A percentile compares a stretch with the other conserved stretches of the same genome.
Evolutionary conservation across 2,888 invertebrate species (phyloP).

Genomic region (Lottia scabra): DNA sequence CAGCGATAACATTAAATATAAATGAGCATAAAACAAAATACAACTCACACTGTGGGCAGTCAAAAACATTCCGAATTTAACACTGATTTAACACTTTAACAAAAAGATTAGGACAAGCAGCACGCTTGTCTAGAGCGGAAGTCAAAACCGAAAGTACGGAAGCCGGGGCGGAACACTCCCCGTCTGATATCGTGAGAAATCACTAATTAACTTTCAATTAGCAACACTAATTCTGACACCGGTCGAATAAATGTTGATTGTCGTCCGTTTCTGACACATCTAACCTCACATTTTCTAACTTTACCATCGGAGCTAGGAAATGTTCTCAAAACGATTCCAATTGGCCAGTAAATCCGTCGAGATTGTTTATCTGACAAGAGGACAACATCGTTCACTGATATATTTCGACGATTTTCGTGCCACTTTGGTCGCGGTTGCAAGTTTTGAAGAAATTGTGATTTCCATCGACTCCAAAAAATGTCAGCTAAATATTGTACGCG

Average conservation of each 20-base stretch:
- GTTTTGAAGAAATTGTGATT: slow-evolving; percentile 19
- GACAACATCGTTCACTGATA: slow-evolving; percentile 15
- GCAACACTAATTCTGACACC: slow-evolving; percentile 11
- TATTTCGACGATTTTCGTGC: slow-evolving; percentile 7
- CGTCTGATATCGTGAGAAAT: no score
- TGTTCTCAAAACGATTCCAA: slow-evolving; percentile 15
- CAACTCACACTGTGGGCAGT: no score
- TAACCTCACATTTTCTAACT: slow-evolving; percentile 21
- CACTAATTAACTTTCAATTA: slow-evolving; percentile 8
- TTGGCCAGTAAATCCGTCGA: slow-evolving; percentile 18
- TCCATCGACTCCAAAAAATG: slow-evolving; percentile 25
- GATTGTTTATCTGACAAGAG: slow-evolving; percentile 18
- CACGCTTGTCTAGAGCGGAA: no score
- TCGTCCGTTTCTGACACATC: slow-evolving; percentile 9
- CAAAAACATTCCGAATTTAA: no score
- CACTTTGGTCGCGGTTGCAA: slow-evolving; percentile 24
- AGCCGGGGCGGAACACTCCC: no score
- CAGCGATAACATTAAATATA: no score
- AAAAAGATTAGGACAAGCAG: no score
- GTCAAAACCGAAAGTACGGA: no score
- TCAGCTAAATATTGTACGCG: slow-evolving; percentile 24
- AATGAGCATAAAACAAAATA: no score
- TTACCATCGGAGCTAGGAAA: slow-evolving; percentile 18
- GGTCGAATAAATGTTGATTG: slow-evolving; percentile 16
- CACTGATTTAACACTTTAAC: no score